Base-by-base conservation (phyloP, 2,797 vertebrate genomes). In the Propithecus perrieri region DNA sequence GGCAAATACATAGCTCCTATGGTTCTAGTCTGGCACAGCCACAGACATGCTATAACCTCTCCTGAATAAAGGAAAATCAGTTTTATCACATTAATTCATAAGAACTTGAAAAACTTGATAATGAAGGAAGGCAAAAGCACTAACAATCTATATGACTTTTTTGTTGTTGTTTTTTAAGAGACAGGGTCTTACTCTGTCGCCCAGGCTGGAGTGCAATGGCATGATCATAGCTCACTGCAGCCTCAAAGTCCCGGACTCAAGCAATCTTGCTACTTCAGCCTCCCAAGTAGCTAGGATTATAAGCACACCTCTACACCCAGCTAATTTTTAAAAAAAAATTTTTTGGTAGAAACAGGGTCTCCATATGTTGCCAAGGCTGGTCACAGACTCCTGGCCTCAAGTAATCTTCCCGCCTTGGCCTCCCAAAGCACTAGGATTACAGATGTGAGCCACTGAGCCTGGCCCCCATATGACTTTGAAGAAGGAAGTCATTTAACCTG, bases 31-130 rank as follows among this genome's bases (percentile, higher is more conserved):
- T 76, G 24, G 33, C 59, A 91, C 1, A 55, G 67, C 59, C 65
- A 76, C 6, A 80, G 65, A 89, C 18, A 87, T 41, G n/a, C 81
- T 50, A 55, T 61, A 24, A 78, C 2, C 43, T 71, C 57, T 93
- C 85, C 74, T 91, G 55, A 96, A 78, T 67, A 76, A 72, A 91
- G 46, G 11, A 74, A 94, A 90, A 74, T 79, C 17, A 46, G 67
- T 89, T 46, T 76, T 78, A 55, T 84, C n/a, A 35, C 5, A 17
- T 83, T 85, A 71, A 91, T 69, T 84, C 46, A n/a, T 83, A 57
- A 76, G 12, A 74, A 79, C 35, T 24, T 53, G 22, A 85, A 85
- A 81, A 74, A 41, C 41, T 2, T 71, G 79, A 59, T 41, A 22
- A 71, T 4, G 10, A 69, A 63, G 46, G 50, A 9, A 67, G 48